These are phyloP conservation scores for Pyxicephalus adspersus DNA, from an alignment of 2,113 vertebrate species.

Conservation along the genomic window DNA sequence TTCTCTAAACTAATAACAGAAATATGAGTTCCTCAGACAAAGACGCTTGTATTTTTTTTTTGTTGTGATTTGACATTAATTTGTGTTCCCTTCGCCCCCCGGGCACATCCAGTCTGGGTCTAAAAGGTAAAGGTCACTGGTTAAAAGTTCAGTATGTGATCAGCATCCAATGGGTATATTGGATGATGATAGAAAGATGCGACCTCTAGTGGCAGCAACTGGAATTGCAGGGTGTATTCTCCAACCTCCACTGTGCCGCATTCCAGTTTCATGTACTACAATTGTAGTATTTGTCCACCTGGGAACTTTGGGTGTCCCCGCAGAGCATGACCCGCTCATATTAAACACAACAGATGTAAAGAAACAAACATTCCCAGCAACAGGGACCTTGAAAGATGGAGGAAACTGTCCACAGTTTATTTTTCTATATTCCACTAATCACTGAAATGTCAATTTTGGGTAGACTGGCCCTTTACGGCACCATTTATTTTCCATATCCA, in stretches of 20 bases:
- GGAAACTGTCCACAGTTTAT: no score
- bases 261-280: not conserved
- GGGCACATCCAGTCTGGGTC: conserved; percentile 38
- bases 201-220: not conserved
- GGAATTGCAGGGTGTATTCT: not conserved
- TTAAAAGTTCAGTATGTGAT: conserved; percentile 45
- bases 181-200: not conserved
- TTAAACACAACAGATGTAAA: no score
- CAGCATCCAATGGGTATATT: not conserved
- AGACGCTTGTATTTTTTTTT: conserved; percentile 17
- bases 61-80: conserved; percentile 29
- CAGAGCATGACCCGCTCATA: no score
- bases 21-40: not conserved
- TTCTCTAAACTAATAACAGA: conserved; percentile 20
- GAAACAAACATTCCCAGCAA: no score
- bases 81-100: conserved; percentile 24
- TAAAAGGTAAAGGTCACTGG: conserved; percentile 47
- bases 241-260: not conserved
- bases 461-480: no score
- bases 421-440: no score
- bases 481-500: no score
- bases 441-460: no score
- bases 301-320: no score
- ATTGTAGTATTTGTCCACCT: no score
- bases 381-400: no score